Base-by-base conservation (phyloP, 2,888 invertebrate genomes). In the Pyralis farinalis region DNA sequence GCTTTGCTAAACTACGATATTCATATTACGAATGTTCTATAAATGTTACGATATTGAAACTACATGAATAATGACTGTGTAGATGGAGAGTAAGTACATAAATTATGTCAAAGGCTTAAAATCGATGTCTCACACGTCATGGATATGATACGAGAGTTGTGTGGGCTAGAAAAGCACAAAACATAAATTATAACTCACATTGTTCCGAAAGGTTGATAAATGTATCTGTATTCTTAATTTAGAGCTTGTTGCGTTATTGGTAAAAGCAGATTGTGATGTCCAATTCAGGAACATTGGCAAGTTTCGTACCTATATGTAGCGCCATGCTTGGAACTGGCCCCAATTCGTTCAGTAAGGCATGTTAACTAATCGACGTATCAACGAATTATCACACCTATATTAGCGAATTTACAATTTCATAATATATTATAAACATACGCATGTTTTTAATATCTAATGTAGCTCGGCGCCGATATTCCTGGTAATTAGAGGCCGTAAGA, bases 161-260 rank as follows among this genome's bases (percentile, higher is more conserved):
- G 79, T 82, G 76, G 78, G 78, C 68, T 66, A 74, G 63, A 71
- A 75, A 70, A 69, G 70, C 69, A 49, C 42, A 63, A 55, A 54
- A 66, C 66, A 78, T 79, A 73, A 80, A 80, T 78, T 68, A 73
- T 63, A 58, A 51, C 52, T 52, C 63, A 70, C 67, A 77, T 77
- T 79, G 76, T 81, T 76, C 69, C 64, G 68, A 75, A 73, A 68
- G 73, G 63, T 61, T 79, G 77, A 78, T 77, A 74, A 75, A 79
- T 79, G 72, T 65, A 65, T 70, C 63, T 59, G 54, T 62, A 60
- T 58, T 70, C 66, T 71, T 68, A 71, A 73, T 70, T 72, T 64
- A 63, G 62, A 55, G 21, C 7, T 7, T 7, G 4, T 21, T 25
- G 48, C 36, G 49, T 44, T 57, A 60, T 16, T 65, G 58, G 64